Conservation (phyloP, 2,797 vertebrate genomes). For the Peromyscus attwateri region DNA sequence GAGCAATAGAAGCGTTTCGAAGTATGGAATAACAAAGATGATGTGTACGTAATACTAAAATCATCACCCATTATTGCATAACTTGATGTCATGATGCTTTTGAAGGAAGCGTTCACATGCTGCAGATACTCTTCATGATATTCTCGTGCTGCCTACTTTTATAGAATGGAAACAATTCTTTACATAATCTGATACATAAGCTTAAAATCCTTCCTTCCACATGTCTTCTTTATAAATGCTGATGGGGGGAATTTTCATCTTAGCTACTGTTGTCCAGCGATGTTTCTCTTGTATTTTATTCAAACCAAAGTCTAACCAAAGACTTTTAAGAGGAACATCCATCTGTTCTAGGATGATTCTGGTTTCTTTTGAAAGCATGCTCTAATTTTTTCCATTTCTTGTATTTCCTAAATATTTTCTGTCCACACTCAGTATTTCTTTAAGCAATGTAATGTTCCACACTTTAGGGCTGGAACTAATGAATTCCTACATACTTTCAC, state of each 20-base stretch:
- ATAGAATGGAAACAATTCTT: constrained; percentile 56
- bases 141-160: constrained; percentile 11
- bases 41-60: constrained; percentile 42
- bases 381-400: constrained; percentile 86
- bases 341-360: constrained; percentile 74
- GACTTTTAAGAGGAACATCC: constrained; percentile 73
- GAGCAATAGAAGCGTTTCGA: neutral
- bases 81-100: constrained; percentile 22
- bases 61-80: neutral
- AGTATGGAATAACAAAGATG: neutral
- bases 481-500: constrained; percentile 82
- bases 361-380: constrained; percentile 76
- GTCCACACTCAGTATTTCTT: constrained; percentile 83
- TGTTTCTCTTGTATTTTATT: constrained; percentile 77
- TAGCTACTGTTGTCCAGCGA: constrained; percentile 5
- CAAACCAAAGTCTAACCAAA: constrained; percentile 73
- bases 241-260: neutral
- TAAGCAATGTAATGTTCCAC: constrained; percentile 81
- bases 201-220: constrained; percentile 47
- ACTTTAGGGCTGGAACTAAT: constrained; percentile 76
- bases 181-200: neutral
- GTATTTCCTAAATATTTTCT: constrained; percentile 84
- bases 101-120: constrained; percentile 28
- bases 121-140: neutral
- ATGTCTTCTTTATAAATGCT: constrained; percentile 64